Evolutionary conservation across 2,113 vertebrate genomes (phyloP), one percentile per base, ranked within the genome.

Genomic region (Oncorhynchus clarkii): DNA sequence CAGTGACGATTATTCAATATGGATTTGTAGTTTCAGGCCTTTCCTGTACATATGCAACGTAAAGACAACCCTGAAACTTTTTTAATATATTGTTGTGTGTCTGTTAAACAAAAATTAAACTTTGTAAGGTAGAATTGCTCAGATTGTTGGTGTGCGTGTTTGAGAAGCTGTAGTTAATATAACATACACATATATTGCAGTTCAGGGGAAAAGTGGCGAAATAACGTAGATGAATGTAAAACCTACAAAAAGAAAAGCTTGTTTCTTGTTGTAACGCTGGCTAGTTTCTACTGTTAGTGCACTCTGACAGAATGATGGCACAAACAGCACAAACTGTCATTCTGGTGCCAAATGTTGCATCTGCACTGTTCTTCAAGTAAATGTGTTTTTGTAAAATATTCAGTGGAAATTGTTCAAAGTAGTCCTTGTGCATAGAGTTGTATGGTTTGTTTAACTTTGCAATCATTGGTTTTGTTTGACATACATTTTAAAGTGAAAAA

Each of bases 171-270:
- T 88, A 88, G 85, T 89, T 85, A 90, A 86, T 76, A 83, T 84
- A 85, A 88, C 77, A 87, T 83, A 88, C 88, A 87, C 78, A 79
- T 91, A 76, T 90, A 79, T 92, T 88, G 90, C 90, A 86, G 87
- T 84, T 88, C 90, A 82, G 80, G 83, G 83, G 91, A 88, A 86
- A 91, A 84, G 79, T 84, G 82, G 87, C 78, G 80, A 82, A 85
- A 86, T 87, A 82, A 68, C 48, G 67, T 85, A 73, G 84, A 91
- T 91, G 92, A 93, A 93, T 94, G 92, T 94, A 93, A 91, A 90
- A 89, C 75, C 71, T 87, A 82, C 74, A 85, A 84, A 91, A 90
- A 81, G 16, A 86, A 82, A 83, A 62, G 70, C 74, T 67, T 66
- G 54, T 67, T 78, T 78, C 70, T 84, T 77, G 74, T 84, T 83